These are phyloP conservation scores for Ennomos quercinarius DNA, from an alignment of 2,888 invertebrate species.

Conservation along the genomic window DNA sequence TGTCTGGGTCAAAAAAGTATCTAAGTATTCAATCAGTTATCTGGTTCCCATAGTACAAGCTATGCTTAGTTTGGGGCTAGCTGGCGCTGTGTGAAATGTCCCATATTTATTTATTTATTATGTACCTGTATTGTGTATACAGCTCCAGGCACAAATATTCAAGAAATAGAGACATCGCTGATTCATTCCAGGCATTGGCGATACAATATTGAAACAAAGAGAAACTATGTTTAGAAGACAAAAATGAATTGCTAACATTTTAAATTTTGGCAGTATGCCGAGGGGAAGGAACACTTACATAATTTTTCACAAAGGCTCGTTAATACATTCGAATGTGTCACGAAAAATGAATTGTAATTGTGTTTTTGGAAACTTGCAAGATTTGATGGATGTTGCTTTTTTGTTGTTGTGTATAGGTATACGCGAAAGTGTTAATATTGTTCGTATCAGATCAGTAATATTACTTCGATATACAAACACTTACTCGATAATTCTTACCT, in stretches of 20 bases:
- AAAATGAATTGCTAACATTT: slow-evolving; percentile 35
- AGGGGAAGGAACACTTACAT: slow-evolving; percentile 42
- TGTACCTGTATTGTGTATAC: too few relatives aligned
- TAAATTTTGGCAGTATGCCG: slow-evolving; percentile 53
- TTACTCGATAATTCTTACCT: too few relatives aligned
- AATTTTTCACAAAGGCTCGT: slow-evolving; percentile 48
- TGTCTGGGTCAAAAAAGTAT: too few relatives aligned
- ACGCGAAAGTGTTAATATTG: too few relatives aligned
- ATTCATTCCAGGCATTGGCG: neutral
- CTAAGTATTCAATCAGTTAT: too few relatives aligned
- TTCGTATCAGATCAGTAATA: slow-evolving; percentile 7
- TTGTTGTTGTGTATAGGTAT: too few relatives aligned
- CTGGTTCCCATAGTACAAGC: too few relatives aligned
- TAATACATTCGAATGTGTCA: slow-evolving; percentile 43
- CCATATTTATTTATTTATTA: too few relatives aligned
- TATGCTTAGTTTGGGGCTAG: too few relatives aligned
- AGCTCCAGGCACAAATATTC: too few relatives aligned
- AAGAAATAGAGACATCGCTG: too few relatives aligned
- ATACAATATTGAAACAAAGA: neutral
- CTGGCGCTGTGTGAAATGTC: too few relatives aligned
- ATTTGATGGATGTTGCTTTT: neutral
- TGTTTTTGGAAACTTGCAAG: slow-evolving; percentile 17
- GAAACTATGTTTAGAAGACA: neutral
- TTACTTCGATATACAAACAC: neutral
- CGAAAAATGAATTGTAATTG: slow-evolving; percentile 47